phyloP scores from a whole-genome alignment of 2,113 vertebrate species.

The Pygoscelis antarcticus region DNA sequence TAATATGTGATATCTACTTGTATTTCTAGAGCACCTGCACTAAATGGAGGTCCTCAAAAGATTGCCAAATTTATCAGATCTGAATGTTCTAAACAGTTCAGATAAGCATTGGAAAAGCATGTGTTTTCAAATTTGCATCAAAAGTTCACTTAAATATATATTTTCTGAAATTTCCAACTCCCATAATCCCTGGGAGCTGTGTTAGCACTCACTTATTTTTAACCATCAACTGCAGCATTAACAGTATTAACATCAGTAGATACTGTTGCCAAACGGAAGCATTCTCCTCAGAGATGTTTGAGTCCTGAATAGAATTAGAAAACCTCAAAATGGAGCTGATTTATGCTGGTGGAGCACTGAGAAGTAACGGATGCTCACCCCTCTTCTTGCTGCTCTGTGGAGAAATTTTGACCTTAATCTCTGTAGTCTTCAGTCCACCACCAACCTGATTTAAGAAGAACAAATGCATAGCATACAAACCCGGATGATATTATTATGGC shows the following conservation, averaged over 20 bases:
- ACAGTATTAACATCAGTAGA: background rate
- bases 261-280: background rate
- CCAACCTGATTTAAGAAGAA: background rate
- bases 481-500: background rate
- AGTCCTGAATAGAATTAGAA: background rate
- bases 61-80: background rate
- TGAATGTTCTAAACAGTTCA: background rate
- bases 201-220: background rate
- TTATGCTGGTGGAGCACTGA: background rate
- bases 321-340: background rate
- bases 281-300: background rate
- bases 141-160: background rate
- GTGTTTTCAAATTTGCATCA: background rate
- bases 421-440: background rate
- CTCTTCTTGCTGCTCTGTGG: background rate
- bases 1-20: background rate
- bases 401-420: background rate
- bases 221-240: background rate
- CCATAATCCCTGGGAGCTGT: background rate
- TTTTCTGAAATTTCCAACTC: background rate
- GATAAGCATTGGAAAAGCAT: background rate
- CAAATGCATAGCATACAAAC: background rate
- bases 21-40: background rate
- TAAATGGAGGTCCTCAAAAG: background rate
- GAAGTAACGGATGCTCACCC: background rate